Evolutionary conservation across 2,797 vertebrate genomes (phyloP).

Genomic region (Acropternis orthonyx): DNA sequence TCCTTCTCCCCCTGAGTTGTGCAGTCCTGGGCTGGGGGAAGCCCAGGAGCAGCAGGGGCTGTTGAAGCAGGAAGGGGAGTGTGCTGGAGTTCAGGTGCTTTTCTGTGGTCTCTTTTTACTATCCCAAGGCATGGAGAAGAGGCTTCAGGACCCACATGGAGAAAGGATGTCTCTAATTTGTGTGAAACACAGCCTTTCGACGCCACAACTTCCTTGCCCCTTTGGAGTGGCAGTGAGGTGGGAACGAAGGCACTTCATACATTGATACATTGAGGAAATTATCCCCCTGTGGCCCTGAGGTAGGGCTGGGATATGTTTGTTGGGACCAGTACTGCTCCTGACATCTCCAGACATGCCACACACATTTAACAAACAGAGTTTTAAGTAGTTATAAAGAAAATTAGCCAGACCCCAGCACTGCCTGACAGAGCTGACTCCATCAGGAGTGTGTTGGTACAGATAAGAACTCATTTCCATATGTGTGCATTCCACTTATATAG

Average conservation of each 20-base stretch:
- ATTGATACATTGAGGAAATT: neutral
- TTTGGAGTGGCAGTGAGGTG: neutral
- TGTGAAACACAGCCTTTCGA: neutral
- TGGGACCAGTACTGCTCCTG: neutral
- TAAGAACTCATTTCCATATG: constrained; percentile 28
- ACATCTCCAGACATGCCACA: neutral
- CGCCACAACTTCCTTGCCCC: neutral
- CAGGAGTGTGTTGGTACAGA: neutral
- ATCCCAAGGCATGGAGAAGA: neutral
- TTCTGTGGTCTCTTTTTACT: neutral
- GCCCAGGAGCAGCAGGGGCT: neutral
- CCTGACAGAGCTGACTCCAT: neutral
- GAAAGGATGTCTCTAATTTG: neutral
- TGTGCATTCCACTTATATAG: neutral
- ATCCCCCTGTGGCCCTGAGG: neutral
- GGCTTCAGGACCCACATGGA: neutral
- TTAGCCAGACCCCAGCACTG: neutral
- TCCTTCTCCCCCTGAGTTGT: neutral
- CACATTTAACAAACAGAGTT: neutral
- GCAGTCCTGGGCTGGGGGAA: neutral
- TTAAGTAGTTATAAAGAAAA: neutral
- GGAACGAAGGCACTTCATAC: neutral
- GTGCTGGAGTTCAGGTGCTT: neutral
- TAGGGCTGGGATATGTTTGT: neutral
- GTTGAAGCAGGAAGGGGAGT: neutral